Base-by-base conservation (phyloP, 1,140 invertebrate species). In the Drosophila takahashii region DNA sequence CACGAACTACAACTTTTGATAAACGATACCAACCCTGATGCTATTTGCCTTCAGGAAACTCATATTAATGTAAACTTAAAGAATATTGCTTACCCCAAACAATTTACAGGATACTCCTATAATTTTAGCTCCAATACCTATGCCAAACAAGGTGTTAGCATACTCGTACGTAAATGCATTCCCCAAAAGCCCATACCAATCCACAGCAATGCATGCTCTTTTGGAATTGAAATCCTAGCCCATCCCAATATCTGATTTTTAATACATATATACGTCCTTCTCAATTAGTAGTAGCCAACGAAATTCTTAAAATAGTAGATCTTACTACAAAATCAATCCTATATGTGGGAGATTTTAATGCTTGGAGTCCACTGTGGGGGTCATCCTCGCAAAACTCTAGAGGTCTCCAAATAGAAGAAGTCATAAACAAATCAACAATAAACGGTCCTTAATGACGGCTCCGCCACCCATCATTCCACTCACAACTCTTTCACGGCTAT, bases 401-500 rank as follows among this genome's bases (percentile, higher is more conserved):
- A 51, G 56, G 65, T 6, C 18, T n/a, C 8, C 32, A 61, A 69
- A 57, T 69, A 42, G 65, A 60, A 69, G 50, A 70, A 8, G 44
- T 61, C 10, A 61, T 53, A 26, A 44, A 22, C 32, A 61, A 18
- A 32, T 50, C 29, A 29, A 41, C 54, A 10, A 27, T 29, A 18
- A 18, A 48, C 56, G 52, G 0, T 52, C 7, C 37, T 67, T 4
- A 67, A 67, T 36, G 56, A 59, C 11, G 56, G 56, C 27, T 67
- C 64, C 8, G 27, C 64, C 7, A 61, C 48, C 27, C 48, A 61
- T 15, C 37, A 53, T n/a, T 61, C 48, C 18, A 60, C 62, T 5
- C 54, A 66, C 62, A 45, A 66, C 45, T 48, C 36, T 3, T 66
- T 65, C 44, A 66, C 54, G 44, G 29, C 44, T n/a, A 59, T 66